Percentiles rank a stretch among this genome's conserved stretches.
These are phyloP conservation scores for Eupithecia vulgata DNA, from an alignment of 2,888 invertebrate genomes.

Conservation along the genomic window DNA sequence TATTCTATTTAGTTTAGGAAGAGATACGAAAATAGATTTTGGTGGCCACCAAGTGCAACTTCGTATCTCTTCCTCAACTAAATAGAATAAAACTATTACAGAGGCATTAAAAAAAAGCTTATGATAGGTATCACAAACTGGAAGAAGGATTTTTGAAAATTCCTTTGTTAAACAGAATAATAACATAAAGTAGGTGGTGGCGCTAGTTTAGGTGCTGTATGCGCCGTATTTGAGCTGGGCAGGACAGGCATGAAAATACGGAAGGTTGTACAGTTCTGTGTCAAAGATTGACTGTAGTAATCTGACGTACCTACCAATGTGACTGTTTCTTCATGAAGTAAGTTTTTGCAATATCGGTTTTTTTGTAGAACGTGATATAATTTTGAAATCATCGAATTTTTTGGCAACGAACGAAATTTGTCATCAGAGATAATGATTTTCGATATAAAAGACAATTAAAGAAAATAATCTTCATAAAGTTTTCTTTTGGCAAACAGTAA, in stretches of 20 bases:
- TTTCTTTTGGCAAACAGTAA: neutral
- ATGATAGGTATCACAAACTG: too few species aligned
- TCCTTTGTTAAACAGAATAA: too few species aligned
- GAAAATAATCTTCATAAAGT: neutral
- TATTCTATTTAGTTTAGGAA: too few species aligned
- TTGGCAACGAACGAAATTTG: constrained; percentile 32
- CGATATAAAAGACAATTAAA: constrained; percentile 16
- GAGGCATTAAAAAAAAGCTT: too few species aligned
- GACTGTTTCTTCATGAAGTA: neutral
- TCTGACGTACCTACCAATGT: neutral
- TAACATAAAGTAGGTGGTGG: too few species aligned
- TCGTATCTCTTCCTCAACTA: too few species aligned
- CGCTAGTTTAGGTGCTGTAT: too few species aligned
- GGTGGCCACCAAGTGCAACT: too few species aligned
- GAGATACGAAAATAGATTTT: too few species aligned
- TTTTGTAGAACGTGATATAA: constrained; percentile 28
- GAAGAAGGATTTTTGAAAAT: too few species aligned
- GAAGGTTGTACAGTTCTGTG: neutral
- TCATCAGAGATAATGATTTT: constrained; percentile 27
- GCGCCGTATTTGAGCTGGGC: too few species aligned
- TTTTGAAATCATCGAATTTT: constrained; percentile 21
- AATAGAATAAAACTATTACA: too few species aligned
- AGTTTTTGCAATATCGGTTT: neutral
- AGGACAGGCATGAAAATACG: neutral
- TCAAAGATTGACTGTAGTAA: neutral